phyloP scores from a whole-genome alignment of 1,140 invertebrate genomes.

The Aphelenchoides fujianensis region DNA sequence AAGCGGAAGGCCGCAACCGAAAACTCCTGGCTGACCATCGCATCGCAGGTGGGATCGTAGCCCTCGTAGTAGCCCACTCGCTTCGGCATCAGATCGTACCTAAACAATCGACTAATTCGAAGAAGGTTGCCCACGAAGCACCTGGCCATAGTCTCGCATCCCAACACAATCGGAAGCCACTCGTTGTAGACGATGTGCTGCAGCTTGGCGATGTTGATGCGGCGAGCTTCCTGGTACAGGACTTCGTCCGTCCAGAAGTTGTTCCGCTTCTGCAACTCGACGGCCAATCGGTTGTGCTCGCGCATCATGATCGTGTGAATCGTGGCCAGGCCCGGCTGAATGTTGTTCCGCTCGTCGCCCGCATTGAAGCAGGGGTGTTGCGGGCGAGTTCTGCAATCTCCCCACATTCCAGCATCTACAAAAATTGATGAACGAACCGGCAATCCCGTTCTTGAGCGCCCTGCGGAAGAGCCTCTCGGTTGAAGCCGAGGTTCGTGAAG shows the following conservation, averaged over 20 bases:
- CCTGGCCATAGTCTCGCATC: slow-evolving; percentile 78
- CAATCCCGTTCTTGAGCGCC: slow-evolving; percentile 58
- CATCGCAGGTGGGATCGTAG: slow-evolving; percentile 57
- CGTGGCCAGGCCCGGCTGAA: slow-evolving; percentile 69
- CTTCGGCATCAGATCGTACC: slow-evolving; percentile 51
- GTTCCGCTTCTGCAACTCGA: slow-evolving; percentile 70
- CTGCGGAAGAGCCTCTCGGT: slow-evolving; percentile 59
- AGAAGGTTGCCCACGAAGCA: too few species aligned
- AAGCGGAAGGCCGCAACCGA: slow-evolving; percentile 66
- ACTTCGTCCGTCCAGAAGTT: slow-evolving; percentile 84
- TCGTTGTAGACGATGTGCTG: slow-evolving; percentile 92
- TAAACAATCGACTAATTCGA: neutral
- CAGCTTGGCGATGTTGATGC: slow-evolving; percentile 82
- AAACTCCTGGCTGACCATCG: slow-evolving; percentile 51
- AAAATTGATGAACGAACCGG: slow-evolving; percentile 36
- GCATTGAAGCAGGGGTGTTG: slow-evolving; percentile 50
- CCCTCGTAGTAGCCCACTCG: slow-evolving; percentile 51
- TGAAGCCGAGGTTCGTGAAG: slow-evolving; percentile 58
- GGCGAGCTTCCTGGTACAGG: slow-evolving; percentile 72
- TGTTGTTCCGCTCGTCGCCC: slow-evolving; percentile 63
- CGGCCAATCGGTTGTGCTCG: slow-evolving; percentile 62
- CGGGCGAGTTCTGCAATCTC: slow-evolving; percentile 23
- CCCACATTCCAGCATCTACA: too few species aligned
- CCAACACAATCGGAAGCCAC: slow-evolving; percentile 85
- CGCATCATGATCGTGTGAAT: slow-evolving; percentile 83